phyloP scores from a whole-genome alignment of 92 coral and sea anemone genomes.

The Virgularia gustaviana region DNA sequence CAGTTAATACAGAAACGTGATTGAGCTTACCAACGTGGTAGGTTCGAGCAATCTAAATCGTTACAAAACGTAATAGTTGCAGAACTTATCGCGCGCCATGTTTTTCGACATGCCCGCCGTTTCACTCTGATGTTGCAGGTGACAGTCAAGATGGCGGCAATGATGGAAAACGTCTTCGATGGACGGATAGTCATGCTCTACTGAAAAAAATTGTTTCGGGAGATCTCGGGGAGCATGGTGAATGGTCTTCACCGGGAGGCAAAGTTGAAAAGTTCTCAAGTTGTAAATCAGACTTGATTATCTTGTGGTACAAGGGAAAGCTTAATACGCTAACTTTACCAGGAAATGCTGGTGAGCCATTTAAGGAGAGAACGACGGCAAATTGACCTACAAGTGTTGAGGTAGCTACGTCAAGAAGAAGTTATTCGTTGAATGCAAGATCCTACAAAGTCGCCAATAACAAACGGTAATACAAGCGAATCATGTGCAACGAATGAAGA shows the following conservation, averaged over 20 bases:
- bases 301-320: slow-evolving; percentile 3
- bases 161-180: slow-evolving; percentile 4
- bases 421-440: too few relatives aligned
- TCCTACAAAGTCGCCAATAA: too few relatives aligned
- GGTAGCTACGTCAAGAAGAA: too few relatives aligned
- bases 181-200: slow-evolving; percentile 3
- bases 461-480: too few relatives aligned
- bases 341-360: background rate
- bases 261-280: background rate
- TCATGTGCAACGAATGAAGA: too few relatives aligned
- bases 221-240: background rate
- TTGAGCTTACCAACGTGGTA: slow-evolving; percentile 2
- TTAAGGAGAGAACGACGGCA: too few relatives aligned
- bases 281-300: background rate
- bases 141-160: too few relatives aligned
- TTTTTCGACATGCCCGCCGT: too few relatives aligned
- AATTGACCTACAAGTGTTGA: too few relatives aligned
- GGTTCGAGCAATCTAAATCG: background rate
- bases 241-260: slow-evolving; percentile 27
- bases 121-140: too few relatives aligned
- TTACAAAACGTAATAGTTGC: background rate
- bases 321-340: background rate
- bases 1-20: slow-evolving; percentile 1
- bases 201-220: background rate
- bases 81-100: too few relatives aligned